Percentiles rank a stretch among this genome's conserved stretches.
Evolutionary conservation across 2,797 vertebrate species (phyloP).

Genomic region (Anniella stebbinsi): DNA sequence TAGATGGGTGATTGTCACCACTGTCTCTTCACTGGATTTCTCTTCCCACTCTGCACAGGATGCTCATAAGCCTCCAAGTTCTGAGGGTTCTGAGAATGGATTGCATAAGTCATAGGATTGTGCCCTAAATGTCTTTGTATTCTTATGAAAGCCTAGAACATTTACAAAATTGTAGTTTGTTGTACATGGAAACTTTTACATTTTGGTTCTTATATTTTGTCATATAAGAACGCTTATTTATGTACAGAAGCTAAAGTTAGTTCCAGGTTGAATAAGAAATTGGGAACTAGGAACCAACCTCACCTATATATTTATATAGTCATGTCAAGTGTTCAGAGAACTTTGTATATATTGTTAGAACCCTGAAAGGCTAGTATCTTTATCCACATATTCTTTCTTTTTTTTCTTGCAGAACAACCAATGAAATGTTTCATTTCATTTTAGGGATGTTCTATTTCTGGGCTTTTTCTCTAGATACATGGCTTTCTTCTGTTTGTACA

Average conservation of each 20-base stretch:
- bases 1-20: no score
- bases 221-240: background rate
- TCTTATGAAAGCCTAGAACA: slow-evolving; percentile 15
- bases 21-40: no score
- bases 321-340: background rate
- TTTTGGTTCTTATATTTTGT: background rate
- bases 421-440: background rate
- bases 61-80: no score
- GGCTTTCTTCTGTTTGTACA: background rate
- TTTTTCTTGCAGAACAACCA: background rate
- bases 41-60: no score
- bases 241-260: background rate
- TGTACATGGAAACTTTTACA: background rate
- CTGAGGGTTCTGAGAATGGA: no score
- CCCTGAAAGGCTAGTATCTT: background rate
- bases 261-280: background rate
- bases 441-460: background rate
- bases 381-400: background rate
- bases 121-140: background rate
- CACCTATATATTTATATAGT: background rate
- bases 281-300: background rate
- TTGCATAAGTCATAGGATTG: no score
- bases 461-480: background rate
- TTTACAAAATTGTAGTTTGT: background rate
- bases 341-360: background rate